Base-by-base conservation (phyloP, 35 echinoderm and acorn worm genomes). In the Stichopus chloronotus region DNA sequence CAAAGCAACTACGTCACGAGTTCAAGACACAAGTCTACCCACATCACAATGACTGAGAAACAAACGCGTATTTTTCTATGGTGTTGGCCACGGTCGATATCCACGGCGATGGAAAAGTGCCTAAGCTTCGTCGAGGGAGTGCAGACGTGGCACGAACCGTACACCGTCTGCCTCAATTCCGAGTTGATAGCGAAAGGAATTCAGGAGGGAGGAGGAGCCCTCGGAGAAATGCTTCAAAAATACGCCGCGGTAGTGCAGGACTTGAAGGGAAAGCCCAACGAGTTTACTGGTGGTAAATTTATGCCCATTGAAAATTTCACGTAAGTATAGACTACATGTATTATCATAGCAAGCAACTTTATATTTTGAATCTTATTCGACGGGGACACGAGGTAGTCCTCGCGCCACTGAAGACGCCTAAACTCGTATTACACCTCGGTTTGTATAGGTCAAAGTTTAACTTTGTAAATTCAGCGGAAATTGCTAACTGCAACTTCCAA, bases 111-210 rank as follows among this genome's bases (percentile, higher is more conserved):
- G 6, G 53, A 52, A 20, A 91, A 91, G 56, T 91, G 88, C 43
- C 9, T 91, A 53, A 78, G 88, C 22, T 91, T 91, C 52, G 88
- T 91, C 16, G 88, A 91, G 0, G 88, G 88, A 11, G 68, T 78
- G 25, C 88, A 91, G 72, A 56, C 58, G 30, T 91, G 88, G 88
- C 72, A 55, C 24, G 88, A 91, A 56, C 88, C 88, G 3, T 91
- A 91, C 63, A 88, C 54, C 4, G 83, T 86, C 8, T 30, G 43
- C 6, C 57, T 55, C 52, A 56, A 56, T 54, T 9, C 83, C 14
- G 54, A 57, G 11, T 9, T 86, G 13, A 23, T 86, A 54, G 13
- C 83, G 53, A 57, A 57, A 17, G 10, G 8, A 55, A 55, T 54
- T 14, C 14, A 56, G 83, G 8, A 52, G 13, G 13, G 9, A 16